These are phyloP conservation scores for Corythornis leucogaster DNA, from an alignment of 2,797 vertebrate genomes.

Conservation along the genomic window DNA sequence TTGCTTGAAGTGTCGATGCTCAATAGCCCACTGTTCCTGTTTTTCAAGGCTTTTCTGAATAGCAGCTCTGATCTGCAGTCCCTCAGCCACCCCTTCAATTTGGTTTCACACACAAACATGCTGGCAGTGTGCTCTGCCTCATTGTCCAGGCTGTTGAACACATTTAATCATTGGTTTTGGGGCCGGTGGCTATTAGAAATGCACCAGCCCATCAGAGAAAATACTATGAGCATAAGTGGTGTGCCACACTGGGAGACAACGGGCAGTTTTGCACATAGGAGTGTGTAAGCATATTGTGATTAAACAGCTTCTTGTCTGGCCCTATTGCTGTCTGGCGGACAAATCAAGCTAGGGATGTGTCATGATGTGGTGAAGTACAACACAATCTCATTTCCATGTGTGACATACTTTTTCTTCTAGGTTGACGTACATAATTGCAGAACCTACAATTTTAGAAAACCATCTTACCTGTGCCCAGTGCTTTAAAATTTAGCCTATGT, in stretches of 20 bases:
- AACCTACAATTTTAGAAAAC: not conserved
- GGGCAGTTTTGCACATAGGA: not conserved
- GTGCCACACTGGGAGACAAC: not conserved
- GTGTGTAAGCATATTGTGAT: not conserved
- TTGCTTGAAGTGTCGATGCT: not conserved
- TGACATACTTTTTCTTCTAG: not conserved
- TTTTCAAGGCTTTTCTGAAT: not conserved
- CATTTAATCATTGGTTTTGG: not conserved
- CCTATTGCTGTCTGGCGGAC: too few species aligned
- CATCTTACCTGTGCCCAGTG: not conserved
- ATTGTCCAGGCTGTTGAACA: not conserved
- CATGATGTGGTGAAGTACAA: not conserved
- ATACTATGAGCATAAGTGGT: too few species aligned
- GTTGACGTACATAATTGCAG: not conserved
- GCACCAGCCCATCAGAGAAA: not conserved
- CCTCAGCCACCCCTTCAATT: not conserved
- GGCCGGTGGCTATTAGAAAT: not conserved
- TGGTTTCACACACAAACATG: not conserved
- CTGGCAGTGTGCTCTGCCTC: fast-evolving
- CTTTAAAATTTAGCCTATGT: not conserved
- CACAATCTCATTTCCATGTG: not conserved
- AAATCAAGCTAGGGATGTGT: not conserved
- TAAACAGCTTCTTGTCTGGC: not conserved
- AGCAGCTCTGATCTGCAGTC: not conserved
- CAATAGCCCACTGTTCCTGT: not conserved